These are phyloP conservation scores for Polyommatus iphigenia DNA, from an alignment of 2,888 invertebrate species.

Conservation along the genomic window DNA sequence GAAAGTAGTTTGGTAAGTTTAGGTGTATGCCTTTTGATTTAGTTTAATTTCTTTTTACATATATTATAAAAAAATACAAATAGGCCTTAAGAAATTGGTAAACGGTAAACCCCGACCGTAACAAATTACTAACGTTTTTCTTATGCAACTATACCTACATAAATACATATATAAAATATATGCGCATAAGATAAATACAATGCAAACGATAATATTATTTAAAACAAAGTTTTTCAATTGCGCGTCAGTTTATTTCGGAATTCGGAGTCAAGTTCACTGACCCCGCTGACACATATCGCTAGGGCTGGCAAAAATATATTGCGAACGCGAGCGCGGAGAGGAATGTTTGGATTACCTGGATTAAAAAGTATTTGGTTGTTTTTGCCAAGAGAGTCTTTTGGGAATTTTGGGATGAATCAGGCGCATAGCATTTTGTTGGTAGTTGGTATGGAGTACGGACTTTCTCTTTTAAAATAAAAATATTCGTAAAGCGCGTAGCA, in stretches of 20 bases:
- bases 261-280: constrained; percentile 4
- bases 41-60: no score
- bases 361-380: background rate
- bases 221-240: background rate
- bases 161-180: background rate
- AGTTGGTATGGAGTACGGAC: background rate
- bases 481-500: no score
- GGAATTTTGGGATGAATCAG: background rate
- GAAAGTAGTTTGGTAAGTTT: no score
- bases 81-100: background rate
- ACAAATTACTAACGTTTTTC: background rate
- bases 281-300: constrained; percentile 1
- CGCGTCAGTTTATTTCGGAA: background rate
- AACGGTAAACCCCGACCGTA: background rate
- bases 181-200: background rate
- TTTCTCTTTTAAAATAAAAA: background rate
- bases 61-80: background rate
- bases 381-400: background rate
- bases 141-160: background rate
- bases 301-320: constrained; percentile 12
- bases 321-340: background rate
- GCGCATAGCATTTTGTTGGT: background rate
- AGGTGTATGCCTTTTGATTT: no score
- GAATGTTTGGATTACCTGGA: background rate
- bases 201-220: background rate